Evolutionary conservation across 1,140 invertebrate genomes (phyloP).

Genomic region (Neodiprion pinetum): DNA sequence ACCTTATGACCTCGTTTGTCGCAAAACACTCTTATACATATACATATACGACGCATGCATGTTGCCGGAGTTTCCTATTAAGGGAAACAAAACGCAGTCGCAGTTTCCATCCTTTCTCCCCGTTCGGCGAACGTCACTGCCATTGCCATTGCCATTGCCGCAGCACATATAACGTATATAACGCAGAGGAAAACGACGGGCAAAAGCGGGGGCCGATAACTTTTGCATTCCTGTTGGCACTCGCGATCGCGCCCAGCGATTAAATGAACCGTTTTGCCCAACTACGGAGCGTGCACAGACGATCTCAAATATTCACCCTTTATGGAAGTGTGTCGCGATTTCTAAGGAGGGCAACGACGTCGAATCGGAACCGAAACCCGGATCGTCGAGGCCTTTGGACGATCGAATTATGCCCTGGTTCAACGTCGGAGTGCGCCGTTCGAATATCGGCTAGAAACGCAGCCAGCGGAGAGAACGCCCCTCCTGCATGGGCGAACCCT

Average conservation of each 20-base stretch:
- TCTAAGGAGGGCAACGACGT: neutral
- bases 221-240: neutral
- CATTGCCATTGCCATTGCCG: no score
- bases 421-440: neutral
- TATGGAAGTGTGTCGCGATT: constrained; percentile 7
- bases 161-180: no score
- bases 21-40: neutral
- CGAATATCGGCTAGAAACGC: neutral
- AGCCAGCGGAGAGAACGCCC: neutral
- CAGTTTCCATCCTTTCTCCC: no score
- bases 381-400: neutral
- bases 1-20: constrained; percentile 7
- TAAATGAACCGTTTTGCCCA: constrained; percentile 5
- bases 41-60: no score
- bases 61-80: no score
- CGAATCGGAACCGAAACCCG: neutral
- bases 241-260: neutral
- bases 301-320: neutral
- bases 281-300: neutral
- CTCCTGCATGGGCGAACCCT: neutral
- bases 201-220: neutral
- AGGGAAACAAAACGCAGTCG: no score
- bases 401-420: neutral
- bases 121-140: no score
- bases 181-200: no score